A percentile compares a stretch with the other conserved stretches of the same genome.
Evolutionary conservation across 2,797 vertebrate genomes (phyloP).

Genomic region (Myoxocephalus aenaeus): DNA sequence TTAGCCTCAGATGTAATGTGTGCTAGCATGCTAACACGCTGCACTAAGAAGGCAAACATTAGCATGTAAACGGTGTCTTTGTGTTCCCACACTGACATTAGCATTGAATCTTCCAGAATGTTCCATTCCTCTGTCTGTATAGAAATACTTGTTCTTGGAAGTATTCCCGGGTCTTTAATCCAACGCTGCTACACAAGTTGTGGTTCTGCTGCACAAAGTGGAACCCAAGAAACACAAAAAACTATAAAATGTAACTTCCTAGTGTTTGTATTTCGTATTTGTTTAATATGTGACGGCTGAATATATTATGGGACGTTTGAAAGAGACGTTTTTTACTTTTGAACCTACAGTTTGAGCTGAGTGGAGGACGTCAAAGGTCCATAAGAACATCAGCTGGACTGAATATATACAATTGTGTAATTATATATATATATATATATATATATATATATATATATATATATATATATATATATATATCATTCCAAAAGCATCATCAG

Average conservation of each 20-base stretch:
- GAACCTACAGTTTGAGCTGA: not conserved
- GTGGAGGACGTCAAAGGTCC: not conserved
- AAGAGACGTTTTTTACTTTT: not conserved
- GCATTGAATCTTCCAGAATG: not conserved
- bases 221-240: constrained; percentile 14
- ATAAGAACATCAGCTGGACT: not conserved
- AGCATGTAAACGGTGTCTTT: not conserved
- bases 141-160: not conserved
- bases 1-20: not conserved
- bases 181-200: not conserved
- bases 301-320: constrained; percentile 1
- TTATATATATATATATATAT: not conserved
- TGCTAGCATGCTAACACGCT: not conserved
- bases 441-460: too few relatives aligned
- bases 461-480: not conserved
- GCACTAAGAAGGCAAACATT: not conserved
- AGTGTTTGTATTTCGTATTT: not conserved
- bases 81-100: not conserved
- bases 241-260: not conserved
- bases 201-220: not conserved
- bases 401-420: not conserved
- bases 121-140: not conserved
- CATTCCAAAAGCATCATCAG: constrained; percentile 11
- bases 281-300: constrained; percentile 13
- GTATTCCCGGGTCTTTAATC: constrained; percentile 7